Percentiles rank a stretch among this genome's conserved stretches.
phyloP scores from a whole-genome alignment of 2,113 vertebrate genomes.

The Columba janthina region DNA sequence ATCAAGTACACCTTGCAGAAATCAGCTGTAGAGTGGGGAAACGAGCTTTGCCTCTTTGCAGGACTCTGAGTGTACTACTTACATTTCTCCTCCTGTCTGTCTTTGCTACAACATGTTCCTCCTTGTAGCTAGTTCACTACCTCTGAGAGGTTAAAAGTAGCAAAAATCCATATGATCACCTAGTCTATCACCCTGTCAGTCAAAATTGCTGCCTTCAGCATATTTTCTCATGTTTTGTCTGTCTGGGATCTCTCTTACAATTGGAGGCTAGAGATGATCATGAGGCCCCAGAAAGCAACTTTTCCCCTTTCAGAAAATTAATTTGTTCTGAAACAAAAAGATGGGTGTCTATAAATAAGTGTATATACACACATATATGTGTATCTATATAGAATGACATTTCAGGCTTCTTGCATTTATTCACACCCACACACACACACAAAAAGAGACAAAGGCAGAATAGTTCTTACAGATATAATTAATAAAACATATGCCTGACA shows the following conservation, averaged over 20 bases:
- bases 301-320: not conserved
- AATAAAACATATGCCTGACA: not conserved
- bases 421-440: not conserved
- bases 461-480: constrained; percentile 2
- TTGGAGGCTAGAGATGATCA: not conserved
- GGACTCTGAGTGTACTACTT: not conserved
- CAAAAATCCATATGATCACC: not conserved
- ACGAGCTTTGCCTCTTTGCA: not conserved
- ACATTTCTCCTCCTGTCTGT: not conserved
- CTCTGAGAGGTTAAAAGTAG: not conserved
- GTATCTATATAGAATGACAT: not conserved
- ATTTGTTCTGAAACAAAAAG: not conserved
- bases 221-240: not conserved
- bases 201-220: not conserved
- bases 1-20: not conserved
- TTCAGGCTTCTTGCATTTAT: not conserved
- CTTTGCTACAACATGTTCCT: not conserved
- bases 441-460: not conserved
- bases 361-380: not conserved
- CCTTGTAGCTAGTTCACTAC: not conserved
- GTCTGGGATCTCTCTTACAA: not conserved
- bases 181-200: not conserved
- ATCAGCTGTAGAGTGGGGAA: not conserved
- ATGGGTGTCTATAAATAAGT: not conserved
- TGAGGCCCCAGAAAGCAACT: not conserved